Conservation (phyloP, 2,113 vertebrate species). For the Mustelus asterias region DNA sequence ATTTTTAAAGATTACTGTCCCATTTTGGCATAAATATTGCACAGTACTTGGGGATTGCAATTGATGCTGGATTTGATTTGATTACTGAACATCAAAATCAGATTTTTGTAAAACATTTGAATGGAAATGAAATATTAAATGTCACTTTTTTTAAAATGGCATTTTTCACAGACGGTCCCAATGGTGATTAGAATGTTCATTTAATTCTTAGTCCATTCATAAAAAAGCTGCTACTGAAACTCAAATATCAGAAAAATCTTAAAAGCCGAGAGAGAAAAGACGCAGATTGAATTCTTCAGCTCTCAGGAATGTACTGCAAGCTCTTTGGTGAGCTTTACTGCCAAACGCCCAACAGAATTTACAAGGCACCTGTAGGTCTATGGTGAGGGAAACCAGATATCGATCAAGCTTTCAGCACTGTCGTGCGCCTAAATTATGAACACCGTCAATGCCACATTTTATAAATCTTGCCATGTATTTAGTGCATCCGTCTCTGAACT, state of each 20-base stretch:
- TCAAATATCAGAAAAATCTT: neutral
- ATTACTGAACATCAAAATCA: neutral
- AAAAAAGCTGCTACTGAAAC: neutral
- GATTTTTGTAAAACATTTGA: neutral
- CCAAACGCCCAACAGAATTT: constrained; percentile 4
- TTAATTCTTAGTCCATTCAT: neutral
- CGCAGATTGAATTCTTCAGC: neutral
- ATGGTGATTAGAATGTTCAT: neutral
- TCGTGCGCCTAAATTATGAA: constrained; percentile 14
- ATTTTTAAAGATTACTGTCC: neutral
- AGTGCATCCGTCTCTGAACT: neutral
- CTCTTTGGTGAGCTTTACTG: neutral
- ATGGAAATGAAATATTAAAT: neutral
- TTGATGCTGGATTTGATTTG: neutral
- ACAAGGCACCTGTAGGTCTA: neutral
- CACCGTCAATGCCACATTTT: constrained; percentile 17
- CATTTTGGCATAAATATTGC: neutral
- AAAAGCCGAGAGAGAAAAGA: neutral
- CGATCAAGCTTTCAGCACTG: neutral
- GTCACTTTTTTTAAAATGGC: neutral
- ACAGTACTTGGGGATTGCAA: neutral
- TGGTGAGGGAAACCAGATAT: constrained; percentile 1
- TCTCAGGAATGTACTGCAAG: neutral
- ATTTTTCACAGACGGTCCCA: neutral
- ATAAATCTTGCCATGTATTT: constrained; percentile 22